Base-by-base conservation (phyloP, 2,113 vertebrate species). In the Entosphenus tridentatus region DNA sequence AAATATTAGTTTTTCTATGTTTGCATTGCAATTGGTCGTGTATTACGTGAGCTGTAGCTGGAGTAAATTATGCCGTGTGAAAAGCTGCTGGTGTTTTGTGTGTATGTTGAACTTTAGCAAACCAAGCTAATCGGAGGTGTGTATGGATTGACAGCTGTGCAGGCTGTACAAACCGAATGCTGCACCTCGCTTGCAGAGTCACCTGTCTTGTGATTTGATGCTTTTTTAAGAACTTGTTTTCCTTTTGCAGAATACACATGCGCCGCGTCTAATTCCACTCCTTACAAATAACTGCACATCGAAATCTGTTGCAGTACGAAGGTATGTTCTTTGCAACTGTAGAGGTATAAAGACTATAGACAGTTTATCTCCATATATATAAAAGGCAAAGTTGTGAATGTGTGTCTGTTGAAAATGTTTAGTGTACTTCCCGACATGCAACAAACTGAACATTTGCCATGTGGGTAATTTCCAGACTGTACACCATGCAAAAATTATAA, bases 241-340 rank as follows among this genome's bases (percentile, higher is more conserved):
- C 75, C 8, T 74, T 57, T 69, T 68, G 14, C 77, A 98, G 93
- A 86, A 88, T 71, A 98, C 92, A 9, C 92, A 98, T 78, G 89
- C 87, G 77, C 87, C 89, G 21, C 83, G 93, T 68, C 83, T 98
- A 75, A 97, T 98, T 79, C 92, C 92, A 71, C 90, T 98, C 77
- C 95, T 98, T 79, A 93, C 92, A 75, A 97, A 92, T 78, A 98
- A 95, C 79, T 98, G 93, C 81, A 84, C 84, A 71, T 92, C 88
- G 73, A 98, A 98, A 75, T 93, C 93, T 68, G 93, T 97, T 8
- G 88, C 93, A 13, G 90, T 96, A 73, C 83, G 93, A 83, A 83
- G 93, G 93, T 98, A 78, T 82, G 78, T 18, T 39, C 39, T 39
- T 39, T 39, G 39, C 39, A 39, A 39, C 39, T 39, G 39, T 39